Evolutionary conservation across 2,888 invertebrate genomes (phyloP), one percentile per base, ranked within the genome.

Genomic region (Agonopterix alstromeriana): DNA sequence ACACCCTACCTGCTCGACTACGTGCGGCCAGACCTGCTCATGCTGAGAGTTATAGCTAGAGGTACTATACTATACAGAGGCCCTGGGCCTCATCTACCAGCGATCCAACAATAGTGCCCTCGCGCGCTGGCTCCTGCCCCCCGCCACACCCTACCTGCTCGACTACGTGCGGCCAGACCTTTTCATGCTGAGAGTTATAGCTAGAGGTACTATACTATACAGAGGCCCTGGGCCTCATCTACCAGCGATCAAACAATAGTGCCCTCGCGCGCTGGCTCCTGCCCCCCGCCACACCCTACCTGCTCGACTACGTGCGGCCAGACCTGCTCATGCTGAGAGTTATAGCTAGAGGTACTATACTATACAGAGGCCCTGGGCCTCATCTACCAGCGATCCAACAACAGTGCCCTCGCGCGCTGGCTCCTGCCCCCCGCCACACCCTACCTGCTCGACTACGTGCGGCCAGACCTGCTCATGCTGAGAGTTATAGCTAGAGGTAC

Each of bases 151-250:
- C 54, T 97, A 96, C 78, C 89, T 97, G 51, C 87, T 99, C 48
- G 98, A 98, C 80, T 94, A 94, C 72, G 95, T 98, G 2, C 87
- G 98, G 10, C 98, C 98, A 0, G 98, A 98, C 82, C 93, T 98
- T 67, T 88, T 98, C 1, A 90, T 98, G 76, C 79, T 98, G 45
- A 84, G 98, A 67, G 92, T 94, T 49, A 90, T 97, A 27, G 92
- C 96, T 0, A 92, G 94, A 73, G 94, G 94, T 91, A 52, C 38
- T 36, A 11, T 3, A 36, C n/a, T 38, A 36, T 36, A 2, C 14
- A 14, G n/a, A n/a, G 36, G 98, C 99, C 0, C 88, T 99, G 3
- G 98, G 98, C 0, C 91, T 99, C 63, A 94, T 98, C 91, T 98
- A 95, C 87, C 92, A 98, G 72, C 93, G 94, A 10, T 94, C 95